Conservation (phyloP, 2,888 invertebrate species). For the Drosophila subquinaria region DNA sequence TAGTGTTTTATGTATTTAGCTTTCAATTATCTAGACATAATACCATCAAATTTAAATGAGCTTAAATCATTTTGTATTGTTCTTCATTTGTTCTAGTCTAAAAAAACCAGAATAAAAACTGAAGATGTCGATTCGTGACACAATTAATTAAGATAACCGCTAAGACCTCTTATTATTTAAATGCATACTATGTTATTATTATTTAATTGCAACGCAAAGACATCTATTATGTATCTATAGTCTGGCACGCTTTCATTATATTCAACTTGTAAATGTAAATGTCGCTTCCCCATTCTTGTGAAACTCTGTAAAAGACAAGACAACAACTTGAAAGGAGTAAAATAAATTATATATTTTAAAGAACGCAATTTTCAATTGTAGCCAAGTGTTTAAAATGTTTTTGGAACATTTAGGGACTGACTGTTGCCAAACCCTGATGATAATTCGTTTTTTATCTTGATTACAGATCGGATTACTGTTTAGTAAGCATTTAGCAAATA, state of each 20-base stretch:
- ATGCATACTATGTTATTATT: conserved; percentile 54
- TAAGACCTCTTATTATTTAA: conserved; percentile 73
- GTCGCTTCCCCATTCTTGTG: conserved; percentile 43
- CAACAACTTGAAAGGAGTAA: conserved; percentile 42
- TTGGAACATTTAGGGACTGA: background rate
- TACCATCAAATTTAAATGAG: conserved; percentile 39
- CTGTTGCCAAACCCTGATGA: conserved; percentile 4
- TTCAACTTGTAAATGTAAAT: conserved; percentile 35
- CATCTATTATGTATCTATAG: conserved; percentile 12
- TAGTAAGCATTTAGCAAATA: conserved; percentile 35
- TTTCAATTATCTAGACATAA: conserved; percentile 38
- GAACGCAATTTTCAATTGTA: conserved; percentile 22
- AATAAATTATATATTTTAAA: conserved; percentile 43
- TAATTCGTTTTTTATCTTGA: conserved; percentile 33
- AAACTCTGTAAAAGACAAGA: conserved; percentile 35
- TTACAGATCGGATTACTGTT: conserved; percentile 29
- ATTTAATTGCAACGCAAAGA: conserved; percentile 39
- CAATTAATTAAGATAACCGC: conserved; percentile 61
- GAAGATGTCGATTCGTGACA: conserved; percentile 28
- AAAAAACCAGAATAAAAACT: conserved; percentile 3
- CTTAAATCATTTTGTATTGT: conserved; percentile 61
- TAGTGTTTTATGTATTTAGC: conserved; percentile 42
- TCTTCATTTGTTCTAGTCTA: conserved; percentile 30
- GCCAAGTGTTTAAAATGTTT: conserved; percentile 7
- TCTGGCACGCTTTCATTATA: conserved; percentile 33